Conservation (phyloP, 2,113 vertebrate species). For the Ia io region DNA sequence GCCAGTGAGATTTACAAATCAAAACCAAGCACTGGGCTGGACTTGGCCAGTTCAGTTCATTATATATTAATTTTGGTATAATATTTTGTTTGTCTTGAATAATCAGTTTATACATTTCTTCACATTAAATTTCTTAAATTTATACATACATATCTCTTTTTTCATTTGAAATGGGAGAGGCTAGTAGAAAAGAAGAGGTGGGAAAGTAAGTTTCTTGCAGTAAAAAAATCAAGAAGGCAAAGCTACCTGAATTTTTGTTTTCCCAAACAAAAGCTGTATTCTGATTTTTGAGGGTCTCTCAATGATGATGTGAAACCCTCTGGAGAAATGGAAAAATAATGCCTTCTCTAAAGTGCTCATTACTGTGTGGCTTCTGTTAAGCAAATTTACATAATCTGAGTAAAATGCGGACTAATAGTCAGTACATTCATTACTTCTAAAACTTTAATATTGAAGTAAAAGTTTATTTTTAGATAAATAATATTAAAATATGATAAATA, state of each 20-base stretch:
- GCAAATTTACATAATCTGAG: slow-evolving; percentile 73
- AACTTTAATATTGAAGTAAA: slow-evolving; percentile 72
- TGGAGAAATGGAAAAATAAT: slow-evolving; percentile 52
- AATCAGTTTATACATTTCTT: background rate
- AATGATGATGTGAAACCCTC: slow-evolving; percentile 38
- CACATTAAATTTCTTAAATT: background rate
- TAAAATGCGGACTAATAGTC: background rate
- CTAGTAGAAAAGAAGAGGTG: background rate
- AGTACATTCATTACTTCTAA: slow-evolving; percentile 38
- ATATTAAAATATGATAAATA: slow-evolving; percentile 75
- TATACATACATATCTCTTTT: background rate
- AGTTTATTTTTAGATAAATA: slow-evolving; percentile 73
- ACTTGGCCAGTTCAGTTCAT: background rate
- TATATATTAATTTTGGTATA: background rate
- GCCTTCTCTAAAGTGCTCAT: slow-evolving; percentile 73
- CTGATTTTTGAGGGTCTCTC: slow-evolving; percentile 40
- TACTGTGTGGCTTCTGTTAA: slow-evolving; percentile 76
- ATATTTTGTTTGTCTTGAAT: background rate
- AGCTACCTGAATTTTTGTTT: slow-evolving; percentile 27
- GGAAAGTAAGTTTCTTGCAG: background rate
- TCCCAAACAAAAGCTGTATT: slow-evolving; percentile 38
- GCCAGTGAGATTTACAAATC: background rate
- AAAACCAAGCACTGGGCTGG: background rate
- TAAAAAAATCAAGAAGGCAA: background rate
- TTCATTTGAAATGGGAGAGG: background rate